Evolutionary conservation across 2,888 invertebrate species (phyloP).

Genomic region (Rhabditophanes sp.): DNA sequence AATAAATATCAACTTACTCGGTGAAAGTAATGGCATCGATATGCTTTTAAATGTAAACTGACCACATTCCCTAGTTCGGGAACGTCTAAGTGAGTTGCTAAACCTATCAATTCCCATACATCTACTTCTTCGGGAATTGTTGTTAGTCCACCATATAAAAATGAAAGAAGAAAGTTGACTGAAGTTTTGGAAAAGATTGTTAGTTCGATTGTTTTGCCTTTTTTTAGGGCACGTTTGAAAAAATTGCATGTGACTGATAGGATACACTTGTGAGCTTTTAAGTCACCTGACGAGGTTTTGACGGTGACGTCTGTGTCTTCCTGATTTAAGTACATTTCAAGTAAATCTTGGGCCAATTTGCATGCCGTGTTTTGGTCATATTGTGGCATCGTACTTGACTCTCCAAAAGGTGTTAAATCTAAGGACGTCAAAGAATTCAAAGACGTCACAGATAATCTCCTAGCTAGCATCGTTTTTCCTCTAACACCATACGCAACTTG

Average conservation of each 20-base stretch:
- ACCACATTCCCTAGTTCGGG: slow-evolving; percentile 82
- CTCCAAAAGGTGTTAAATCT: slow-evolving; percentile 24
- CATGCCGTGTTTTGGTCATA: slow-evolving; percentile 47
- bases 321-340: slow-evolving; percentile 77
- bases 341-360: slow-evolving; percentile 65
- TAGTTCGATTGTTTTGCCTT: slow-evolving; percentile 7
- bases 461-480: slow-evolving; percentile 22
- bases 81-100: slow-evolving; percentile 73
- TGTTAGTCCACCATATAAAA: slow-evolving; percentile 80
- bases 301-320: slow-evolving; percentile 67
- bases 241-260: slow-evolving; percentile 4
- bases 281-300: slow-evolving; percentile 65
- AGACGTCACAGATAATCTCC: slow-evolving; percentile 33
- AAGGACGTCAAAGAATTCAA: slow-evolving; percentile 36
- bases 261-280: slow-evolving; percentile 63
- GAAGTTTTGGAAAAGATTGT: slow-evolving; percentile 63
- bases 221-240: slow-evolving; percentile 4
- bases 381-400: slow-evolving; percentile 9
- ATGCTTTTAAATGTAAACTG: slow-evolving; percentile 66
- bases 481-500: too few species aligned
- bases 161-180: slow-evolving; percentile 75
- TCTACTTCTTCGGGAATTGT: slow-evolving; percentile 61
- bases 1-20: slow-evolving; percentile 58
- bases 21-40: slow-evolving; percentile 85
- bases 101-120: slow-evolving; percentile 52